A percentile compares a stretch with the other conserved stretches of the same genome.
Conservation (phyloP, 2,888 invertebrate genomes). For the Oxycera nigricornis region DNA sequence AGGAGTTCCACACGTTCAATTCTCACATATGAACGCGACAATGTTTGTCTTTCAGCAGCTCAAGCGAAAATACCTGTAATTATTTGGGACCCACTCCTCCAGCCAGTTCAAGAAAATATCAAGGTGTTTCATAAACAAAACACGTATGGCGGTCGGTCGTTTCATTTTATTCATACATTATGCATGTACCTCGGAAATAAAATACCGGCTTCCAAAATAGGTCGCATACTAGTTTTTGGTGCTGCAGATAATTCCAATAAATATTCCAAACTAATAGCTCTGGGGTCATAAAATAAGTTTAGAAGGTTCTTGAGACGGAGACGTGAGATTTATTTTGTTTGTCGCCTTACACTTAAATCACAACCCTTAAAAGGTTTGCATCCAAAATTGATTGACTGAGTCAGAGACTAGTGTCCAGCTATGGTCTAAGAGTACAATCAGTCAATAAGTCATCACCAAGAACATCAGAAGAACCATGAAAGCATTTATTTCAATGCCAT, state of each 20-base stretch:
- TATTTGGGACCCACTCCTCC: not conserved
- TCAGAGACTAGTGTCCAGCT: no score
- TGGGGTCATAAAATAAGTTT: no score
- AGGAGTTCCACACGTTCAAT: not conserved
- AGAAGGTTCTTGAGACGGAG: no score
- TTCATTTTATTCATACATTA: not conserved
- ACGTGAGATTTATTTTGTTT: no score
- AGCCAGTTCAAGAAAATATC: not conserved
- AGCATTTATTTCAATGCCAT: not conserved
- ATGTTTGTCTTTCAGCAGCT: not conserved
- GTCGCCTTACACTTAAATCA: no score
- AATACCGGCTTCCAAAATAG: not conserved
- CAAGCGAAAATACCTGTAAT: not conserved
- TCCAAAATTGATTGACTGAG: no score
- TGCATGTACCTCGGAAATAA: not conserved
- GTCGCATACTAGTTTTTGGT: no score
- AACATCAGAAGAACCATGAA: not conserved
- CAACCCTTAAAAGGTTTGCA: no score
- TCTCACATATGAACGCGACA: not conserved
- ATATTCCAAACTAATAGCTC: no score
- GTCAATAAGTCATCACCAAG: not conserved
- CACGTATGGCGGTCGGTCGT: not conserved
- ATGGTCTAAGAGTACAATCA: no score
- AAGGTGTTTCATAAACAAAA: conserved; percentile 1
- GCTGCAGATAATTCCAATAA: no score